Percentiles rank a stretch among this genome's conserved stretches.
Evolutionary conservation across 2,888 invertebrate species (phyloP).

Genomic region (Ormyrus thymus): DNA sequence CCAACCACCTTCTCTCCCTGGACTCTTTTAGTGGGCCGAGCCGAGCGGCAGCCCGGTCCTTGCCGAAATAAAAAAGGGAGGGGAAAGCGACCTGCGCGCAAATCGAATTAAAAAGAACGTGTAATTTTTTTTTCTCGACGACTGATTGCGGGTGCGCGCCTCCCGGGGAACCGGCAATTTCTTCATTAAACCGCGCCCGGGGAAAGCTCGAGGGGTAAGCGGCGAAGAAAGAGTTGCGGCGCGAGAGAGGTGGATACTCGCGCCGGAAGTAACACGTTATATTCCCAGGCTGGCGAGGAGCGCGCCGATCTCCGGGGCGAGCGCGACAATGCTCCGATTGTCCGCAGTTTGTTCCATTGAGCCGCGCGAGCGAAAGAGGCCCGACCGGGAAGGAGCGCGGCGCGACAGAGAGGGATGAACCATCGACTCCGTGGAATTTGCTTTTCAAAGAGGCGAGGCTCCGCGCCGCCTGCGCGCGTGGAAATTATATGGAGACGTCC

Average conservation of each 20-base stretch:
- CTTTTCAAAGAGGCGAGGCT: constrained; percentile 15
- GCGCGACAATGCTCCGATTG: constrained; percentile 67
- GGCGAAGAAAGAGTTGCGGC: background rate
- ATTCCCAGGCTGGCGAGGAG: constrained; percentile 57
- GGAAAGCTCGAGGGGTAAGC: background rate
- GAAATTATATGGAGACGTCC: constrained; percentile 18
- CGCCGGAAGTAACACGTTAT: constrained; percentile 68
- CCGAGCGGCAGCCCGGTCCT: too few species aligned
- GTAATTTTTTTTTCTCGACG: constrained; percentile 66
- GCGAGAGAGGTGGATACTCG: constrained; percentile 23
- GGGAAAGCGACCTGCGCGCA: constrained; percentile 53
- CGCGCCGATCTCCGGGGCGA: constrained; percentile 49
- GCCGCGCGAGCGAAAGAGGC: constrained; percentile 17
- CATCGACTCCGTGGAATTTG: constrained; percentile 22
- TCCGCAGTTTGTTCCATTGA: constrained; percentile 59
- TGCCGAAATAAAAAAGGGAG: background rate
- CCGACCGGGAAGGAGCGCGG: constrained; percentile 10
- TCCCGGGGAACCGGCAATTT: constrained; percentile 62
- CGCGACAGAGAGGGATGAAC: constrained; percentile 9
- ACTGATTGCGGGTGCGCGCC: constrained; percentile 58
- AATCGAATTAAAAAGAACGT: constrained; percentile 72
- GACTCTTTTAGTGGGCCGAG: constrained; percentile 20
- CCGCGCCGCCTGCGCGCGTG: background rate
- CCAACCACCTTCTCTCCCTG: constrained; percentile 24
- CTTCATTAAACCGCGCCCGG: constrained; percentile 49